Evolutionary conservation across 2,113 vertebrate genomes (phyloP).

Genomic region (Polyodon spathula): DNA sequence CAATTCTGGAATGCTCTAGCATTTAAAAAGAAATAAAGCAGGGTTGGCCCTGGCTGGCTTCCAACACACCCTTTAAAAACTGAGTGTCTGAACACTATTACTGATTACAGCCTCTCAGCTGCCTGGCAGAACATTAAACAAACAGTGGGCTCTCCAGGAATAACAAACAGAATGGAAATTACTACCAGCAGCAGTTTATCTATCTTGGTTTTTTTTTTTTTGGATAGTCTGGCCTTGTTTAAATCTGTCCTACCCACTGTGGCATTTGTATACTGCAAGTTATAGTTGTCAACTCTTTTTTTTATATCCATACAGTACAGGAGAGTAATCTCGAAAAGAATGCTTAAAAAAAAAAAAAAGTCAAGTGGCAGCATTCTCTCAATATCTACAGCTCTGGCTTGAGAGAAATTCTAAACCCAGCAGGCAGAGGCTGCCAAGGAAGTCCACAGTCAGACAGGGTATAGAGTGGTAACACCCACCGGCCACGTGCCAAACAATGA

Average conservation of each 20-base stretch:
- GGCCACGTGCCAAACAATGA: conserved; percentile 60
- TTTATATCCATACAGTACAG: too few species aligned
- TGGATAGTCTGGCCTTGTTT: neutral
- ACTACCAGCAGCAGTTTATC: neutral
- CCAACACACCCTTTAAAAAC: conserved; percentile 4
- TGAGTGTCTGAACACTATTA: conserved; percentile 13
- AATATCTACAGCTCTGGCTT: conserved; percentile 3
- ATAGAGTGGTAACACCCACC: conserved; percentile 23
- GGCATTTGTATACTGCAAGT: neutral
- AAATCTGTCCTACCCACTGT: neutral
- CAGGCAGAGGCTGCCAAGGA: conserved; percentile 49
- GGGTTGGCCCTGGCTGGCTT: neutral
- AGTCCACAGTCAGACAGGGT: conserved; percentile 40
- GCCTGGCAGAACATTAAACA: conserved; percentile 26
- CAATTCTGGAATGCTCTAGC: neutral
- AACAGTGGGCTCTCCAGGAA: conserved; percentile 25
- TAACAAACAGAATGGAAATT: conserved; percentile 20
- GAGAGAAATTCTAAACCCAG: conserved; percentile 41
- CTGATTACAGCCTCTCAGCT: conserved; percentile 23
- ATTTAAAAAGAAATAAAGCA: neutral
- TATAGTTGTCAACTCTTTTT: too few species aligned
- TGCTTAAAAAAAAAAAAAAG: neutral
- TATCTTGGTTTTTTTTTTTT: neutral
- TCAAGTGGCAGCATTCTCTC: neutral
- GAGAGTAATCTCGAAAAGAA: neutral